Evolutionary conservation across 1,140 invertebrate genomes (phyloP).

Genomic region (Leptopilina boulardi): DNA sequence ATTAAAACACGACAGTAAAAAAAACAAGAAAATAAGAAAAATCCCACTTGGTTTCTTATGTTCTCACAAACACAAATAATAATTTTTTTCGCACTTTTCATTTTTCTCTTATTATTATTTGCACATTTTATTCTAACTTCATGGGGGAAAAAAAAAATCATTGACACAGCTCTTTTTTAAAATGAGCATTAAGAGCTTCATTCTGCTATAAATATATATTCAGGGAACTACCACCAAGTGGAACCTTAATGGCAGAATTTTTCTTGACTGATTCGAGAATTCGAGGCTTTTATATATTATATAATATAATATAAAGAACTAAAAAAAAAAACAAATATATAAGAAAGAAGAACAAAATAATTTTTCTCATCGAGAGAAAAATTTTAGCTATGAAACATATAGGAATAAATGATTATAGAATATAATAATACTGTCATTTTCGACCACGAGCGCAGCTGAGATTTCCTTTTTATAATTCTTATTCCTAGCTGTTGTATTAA

Average conservation of each 20-base stretch:
- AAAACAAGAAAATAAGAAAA: neutral
- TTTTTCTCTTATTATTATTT: neutral
- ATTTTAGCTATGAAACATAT: neutral
- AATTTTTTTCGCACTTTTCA: neutral
- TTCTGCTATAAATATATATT: neutral
- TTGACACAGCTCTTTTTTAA: neutral
- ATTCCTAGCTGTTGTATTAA: neutral
- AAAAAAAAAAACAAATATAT: neutral
- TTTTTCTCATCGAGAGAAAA: neutral
- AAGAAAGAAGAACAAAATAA: neutral
- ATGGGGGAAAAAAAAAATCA: neutral
- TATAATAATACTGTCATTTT: conserved; percentile 17
- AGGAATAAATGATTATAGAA: conserved; percentile 1
- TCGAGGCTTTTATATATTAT: conserved; percentile 16
- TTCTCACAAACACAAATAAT: conserved; percentile 10
- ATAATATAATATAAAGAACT: too few relatives aligned
- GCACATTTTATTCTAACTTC: too few relatives aligned
- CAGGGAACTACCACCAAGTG: conserved; percentile 20
- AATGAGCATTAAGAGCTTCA: conserved; percentile 11
- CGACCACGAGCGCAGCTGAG: neutral
- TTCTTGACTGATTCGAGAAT: conserved; percentile 20
- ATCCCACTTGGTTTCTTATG: conserved; percentile 8
- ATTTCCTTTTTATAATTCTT: conserved; percentile 13
- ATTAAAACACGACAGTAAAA: conserved; percentile 9
- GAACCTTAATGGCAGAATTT: conserved; percentile 13